Percentiles rank a stretch among this genome's conserved stretches.
Evolutionary conservation across 2,888 invertebrate species (phyloP).

Genomic region (Epinotia demarniana): DNA sequence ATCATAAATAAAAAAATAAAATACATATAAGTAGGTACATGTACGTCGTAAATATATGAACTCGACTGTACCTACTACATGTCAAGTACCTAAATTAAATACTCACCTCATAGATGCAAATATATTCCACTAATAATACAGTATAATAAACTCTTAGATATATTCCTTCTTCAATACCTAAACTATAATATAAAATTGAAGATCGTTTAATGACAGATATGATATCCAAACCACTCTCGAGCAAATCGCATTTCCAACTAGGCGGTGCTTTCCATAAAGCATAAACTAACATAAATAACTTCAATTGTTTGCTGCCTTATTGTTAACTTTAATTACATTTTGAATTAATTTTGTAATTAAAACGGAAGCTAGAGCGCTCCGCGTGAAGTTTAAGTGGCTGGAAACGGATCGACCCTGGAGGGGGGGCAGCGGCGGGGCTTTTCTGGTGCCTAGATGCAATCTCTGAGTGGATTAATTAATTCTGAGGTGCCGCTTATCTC

Average conservation of each 20-base stretch:
- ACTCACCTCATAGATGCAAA: no score
- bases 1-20: no score
- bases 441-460: constrained; percentile 77
- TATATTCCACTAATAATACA: no score
- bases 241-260: constrained; percentile 69
- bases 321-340: constrained; percentile 86
- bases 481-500: constrained; percentile 84
- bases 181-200: background rate
- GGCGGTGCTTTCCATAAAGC: constrained; percentile 75
- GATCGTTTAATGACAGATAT: constrained; percentile 24
- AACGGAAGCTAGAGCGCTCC: constrained; percentile 85
- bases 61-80: no score
- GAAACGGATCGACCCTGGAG: constrained; percentile 80
- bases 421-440: constrained; percentile 64
- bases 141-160: no score
- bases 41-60: no score
- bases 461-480: constrained; percentile 85
- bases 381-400: constrained; percentile 85
- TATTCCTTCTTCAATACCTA: no score
- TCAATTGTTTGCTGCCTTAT: constrained; percentile 86
- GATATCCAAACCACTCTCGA: constrained; percentile 48
- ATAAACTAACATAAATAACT: constrained; percentile 86
- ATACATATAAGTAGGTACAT: no score
- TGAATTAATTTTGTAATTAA: constrained; percentile 86
- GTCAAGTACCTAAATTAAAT: no score